Evolutionary conservation across 1,140 invertebrate genomes (phyloP).

Genomic region (Chlorops oryzae): DNA sequence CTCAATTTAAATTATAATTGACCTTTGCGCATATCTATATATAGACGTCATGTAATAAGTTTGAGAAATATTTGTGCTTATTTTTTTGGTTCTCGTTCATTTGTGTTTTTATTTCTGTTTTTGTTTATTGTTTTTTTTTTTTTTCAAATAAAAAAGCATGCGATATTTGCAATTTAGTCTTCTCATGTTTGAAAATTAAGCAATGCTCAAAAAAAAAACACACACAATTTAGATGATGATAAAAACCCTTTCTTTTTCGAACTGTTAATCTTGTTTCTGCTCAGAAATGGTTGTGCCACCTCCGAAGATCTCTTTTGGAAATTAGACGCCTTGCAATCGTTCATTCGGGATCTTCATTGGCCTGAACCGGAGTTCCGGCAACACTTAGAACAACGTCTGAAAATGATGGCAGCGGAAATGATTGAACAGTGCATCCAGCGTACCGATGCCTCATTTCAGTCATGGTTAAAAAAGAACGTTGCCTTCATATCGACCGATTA

Average conservation of each 20-base stretch:
- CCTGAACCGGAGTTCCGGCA: slow-evolving; percentile 95
- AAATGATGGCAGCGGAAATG: slow-evolving; percentile 99
- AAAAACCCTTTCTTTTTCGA: slow-evolving; percentile 1
- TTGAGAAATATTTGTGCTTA: too few species aligned
- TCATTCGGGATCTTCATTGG: slow-evolving; percentile 97
- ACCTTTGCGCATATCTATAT: too few species aligned
- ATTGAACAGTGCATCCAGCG: slow-evolving; percentile 97
- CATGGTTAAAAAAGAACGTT: slow-evolving; percentile 92
- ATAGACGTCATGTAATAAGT: too few species aligned
- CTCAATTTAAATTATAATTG: too few species aligned
- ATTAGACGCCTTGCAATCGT: slow-evolving; percentile 94
- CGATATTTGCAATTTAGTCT: too few species aligned
- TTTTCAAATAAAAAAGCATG: too few species aligned
- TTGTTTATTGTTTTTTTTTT: too few species aligned
- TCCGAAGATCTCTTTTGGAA: slow-evolving; percentile 99
- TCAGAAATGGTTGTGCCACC: slow-evolving; percentile 90
- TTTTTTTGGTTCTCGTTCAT: too few species aligned
- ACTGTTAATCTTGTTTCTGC: slow-evolving; percentile 17
- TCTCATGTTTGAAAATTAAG: not conserved
- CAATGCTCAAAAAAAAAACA: not conserved
- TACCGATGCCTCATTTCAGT: slow-evolving; percentile 73
- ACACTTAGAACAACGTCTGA: slow-evolving; percentile 93
- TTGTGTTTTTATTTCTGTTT: too few species aligned
- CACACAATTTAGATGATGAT: too few species aligned
- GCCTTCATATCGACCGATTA: slow-evolving; percentile 96